These are phyloP conservation scores for Eutolmus rufibarbis DNA, from an alignment of 2,888 invertebrate species.

Conservation along the genomic window DNA sequence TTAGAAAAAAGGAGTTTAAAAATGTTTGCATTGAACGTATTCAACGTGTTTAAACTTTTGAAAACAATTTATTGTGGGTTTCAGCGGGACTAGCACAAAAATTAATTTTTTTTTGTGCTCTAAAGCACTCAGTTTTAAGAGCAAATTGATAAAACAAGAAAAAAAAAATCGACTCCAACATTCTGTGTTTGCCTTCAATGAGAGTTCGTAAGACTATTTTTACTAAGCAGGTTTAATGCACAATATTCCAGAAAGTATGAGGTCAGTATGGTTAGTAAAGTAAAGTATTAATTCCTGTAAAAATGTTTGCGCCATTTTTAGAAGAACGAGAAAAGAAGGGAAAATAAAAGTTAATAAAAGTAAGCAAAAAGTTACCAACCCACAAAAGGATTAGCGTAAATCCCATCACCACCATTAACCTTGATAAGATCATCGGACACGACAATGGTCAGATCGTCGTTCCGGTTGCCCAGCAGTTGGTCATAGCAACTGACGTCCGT, in stretches of 20 bases:
- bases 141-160: too few relatives aligned
- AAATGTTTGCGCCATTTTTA: neutral
- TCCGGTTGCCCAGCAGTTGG: slow-evolving; percentile 52
- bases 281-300: neutral
- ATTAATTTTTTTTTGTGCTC: too few relatives aligned
- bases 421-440: slow-evolving; percentile 55
- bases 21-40: too few relatives aligned
- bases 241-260: neutral
- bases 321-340: neutral
- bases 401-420: slow-evolving; percentile 57
- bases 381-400: slow-evolving; percentile 63
- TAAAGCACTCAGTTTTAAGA: too few relatives aligned
- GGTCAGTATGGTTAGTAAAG: neutral
- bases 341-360: neutral
- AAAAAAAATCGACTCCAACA: too few relatives aligned
- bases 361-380: slow-evolving; percentile 58
- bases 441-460: slow-evolving; percentile 56
- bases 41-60: too few relatives aligned
- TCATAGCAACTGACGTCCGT: slow-evolving; percentile 61
- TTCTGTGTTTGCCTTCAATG: too few relatives aligned
- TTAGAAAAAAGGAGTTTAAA: too few relatives aligned
- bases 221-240: neutral
- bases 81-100: too few relatives aligned
- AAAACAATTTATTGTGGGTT: too few relatives aligned
- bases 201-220: neutral